phyloP scores from a whole-genome alignment of 2,797 vertebrate species.

The Rhincodon typus region DNA sequence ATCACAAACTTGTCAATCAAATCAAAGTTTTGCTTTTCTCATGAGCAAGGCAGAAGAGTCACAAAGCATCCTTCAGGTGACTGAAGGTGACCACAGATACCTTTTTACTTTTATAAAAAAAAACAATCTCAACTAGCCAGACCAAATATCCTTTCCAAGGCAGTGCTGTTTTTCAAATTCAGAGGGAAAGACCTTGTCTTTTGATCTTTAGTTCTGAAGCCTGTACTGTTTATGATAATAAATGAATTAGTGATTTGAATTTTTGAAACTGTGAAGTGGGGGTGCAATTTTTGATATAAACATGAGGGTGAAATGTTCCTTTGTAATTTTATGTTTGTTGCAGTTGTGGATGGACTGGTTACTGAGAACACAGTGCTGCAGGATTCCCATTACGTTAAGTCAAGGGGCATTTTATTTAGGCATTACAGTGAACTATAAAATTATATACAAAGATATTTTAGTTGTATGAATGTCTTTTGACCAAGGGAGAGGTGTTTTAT shows the following conservation, averaged over 20 bases:
- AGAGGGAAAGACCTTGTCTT: background rate
- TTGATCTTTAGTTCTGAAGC: background rate
- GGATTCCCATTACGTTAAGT: background rate
- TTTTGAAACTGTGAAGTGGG: conserved; percentile 29
- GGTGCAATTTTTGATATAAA: background rate
- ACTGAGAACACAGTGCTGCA: background rate
- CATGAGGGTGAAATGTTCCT: background rate
- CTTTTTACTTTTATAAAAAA: background rate
- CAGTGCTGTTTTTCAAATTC: background rate
- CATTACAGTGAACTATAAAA: background rate
- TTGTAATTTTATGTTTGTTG: background rate
- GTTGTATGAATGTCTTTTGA: background rate
- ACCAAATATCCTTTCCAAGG: background rate
- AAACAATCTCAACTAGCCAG: background rate
- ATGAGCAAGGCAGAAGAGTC: background rate
- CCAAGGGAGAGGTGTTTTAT: background rate
- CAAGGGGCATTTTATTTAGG: background rate
- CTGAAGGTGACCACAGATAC: background rate
- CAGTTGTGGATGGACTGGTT: background rate
- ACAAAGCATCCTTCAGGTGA: background rate
- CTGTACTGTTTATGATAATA: background rate
- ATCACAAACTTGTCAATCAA: background rate
- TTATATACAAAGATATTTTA: background rate
- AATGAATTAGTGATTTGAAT: background rate
- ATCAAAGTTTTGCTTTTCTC: background rate